phyloP scores from a whole-genome alignment of 2,113 vertebrate species.

The Trogon melanurus region DNA sequence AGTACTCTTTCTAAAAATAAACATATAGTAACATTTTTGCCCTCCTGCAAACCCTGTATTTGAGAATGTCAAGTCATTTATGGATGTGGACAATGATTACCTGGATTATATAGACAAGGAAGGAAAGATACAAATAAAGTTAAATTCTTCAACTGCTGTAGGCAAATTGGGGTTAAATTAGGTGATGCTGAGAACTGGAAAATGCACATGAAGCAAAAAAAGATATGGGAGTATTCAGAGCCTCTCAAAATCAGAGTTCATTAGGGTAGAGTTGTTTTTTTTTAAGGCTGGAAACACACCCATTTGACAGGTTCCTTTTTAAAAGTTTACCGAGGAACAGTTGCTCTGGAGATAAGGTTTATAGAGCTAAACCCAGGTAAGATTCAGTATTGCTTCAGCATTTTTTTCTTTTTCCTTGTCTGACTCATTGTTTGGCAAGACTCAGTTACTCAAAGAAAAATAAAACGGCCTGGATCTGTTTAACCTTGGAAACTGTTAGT shows the following conservation, averaged over 20 bases:
- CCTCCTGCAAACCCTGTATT: neutral
- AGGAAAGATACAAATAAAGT: neutral
- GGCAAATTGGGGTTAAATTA: neutral
- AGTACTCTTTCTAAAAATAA: neutral
- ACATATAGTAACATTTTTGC: neutral
- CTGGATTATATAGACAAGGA: neutral
- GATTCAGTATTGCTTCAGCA: neutral
- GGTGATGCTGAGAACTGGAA: neutral
- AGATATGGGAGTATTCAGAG: neutral
- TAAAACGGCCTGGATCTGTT: neutral
- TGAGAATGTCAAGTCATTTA: neutral
- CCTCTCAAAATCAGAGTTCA: neutral
- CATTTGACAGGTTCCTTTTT: neutral
- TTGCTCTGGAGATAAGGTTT: constrained; percentile 42
- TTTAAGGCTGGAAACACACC: constrained; percentile 14
- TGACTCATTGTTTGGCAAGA: constrained; percentile 63
- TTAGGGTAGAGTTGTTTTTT: neutral
- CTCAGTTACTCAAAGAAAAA: neutral
- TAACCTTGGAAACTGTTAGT: neutral
- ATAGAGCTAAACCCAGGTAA: constrained; percentile 3
- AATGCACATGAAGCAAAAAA: neutral
- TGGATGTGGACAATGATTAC: neutral
- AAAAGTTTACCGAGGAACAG: neutral
- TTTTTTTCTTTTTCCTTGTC: constrained; percentile 55
- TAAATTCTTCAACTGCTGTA: neutral